Base-by-base conservation (phyloP, 2,888 invertebrate species). In the Dynastes tityus region DNA sequence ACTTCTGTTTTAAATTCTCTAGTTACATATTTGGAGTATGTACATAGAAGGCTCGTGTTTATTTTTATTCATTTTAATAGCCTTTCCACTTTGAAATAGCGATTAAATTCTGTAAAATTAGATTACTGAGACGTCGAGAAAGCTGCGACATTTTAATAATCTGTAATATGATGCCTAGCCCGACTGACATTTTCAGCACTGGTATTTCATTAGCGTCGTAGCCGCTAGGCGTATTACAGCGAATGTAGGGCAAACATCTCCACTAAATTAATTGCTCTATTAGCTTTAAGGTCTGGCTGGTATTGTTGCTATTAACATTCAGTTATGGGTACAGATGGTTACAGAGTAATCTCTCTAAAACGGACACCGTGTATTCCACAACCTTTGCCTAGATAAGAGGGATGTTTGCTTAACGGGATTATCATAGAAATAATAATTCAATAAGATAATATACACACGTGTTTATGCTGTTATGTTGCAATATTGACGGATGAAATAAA, bases 151-250 rank as follows among this genome's bases (percentile, higher is more conserved):
- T 68, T 68, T 68, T 68, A 49, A 51, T 51, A 51, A 27, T 68
- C 13, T 40, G 13, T 4, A 63, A 11, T 9, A 27, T 29, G 27
- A 63, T 63, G 13, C 5, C 63, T 63, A 55, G 27, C 29, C 11
- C 8, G n/a, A 63, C 29, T 63, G 63, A 63, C 63, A 68, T 22
- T 68, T 67, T 68, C 49, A 40, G 51, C 68, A 29, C 49, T 68
- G 68, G 68, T 40, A 68, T 68, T 68, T 68, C 51, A 68, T 68
- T 68, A 68, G 6, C 5, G 68, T 11, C n/a, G n/a, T 16, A 8
- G 65, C 37, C 65, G 51, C 27, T 29, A 51, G 51, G 29, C 51
- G 13, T 51, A 27, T 27, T 29, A 51, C 68, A 13, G 49, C 51
- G 22, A 49, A 51, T 68, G 49, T 68, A 68, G 49, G 11, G 51